Base-by-base conservation (phyloP, 1,140 invertebrate species). In the Rhopalosiphum maidis region DNA sequence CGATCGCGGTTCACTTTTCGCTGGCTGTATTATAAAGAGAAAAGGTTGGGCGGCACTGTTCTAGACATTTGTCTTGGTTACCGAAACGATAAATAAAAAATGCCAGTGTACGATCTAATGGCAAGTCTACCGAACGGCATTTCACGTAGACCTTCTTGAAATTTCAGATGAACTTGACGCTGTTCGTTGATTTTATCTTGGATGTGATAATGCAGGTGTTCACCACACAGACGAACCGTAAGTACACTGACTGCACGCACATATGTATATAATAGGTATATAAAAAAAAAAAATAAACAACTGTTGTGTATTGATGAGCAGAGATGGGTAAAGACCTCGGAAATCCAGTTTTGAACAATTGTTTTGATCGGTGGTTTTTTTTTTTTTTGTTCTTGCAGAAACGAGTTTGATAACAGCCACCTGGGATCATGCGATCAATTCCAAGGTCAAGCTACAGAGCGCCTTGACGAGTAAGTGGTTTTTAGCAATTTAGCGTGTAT, bases 391-490 rank as follows among this genome's bases (percentile, higher is more conserved):
- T 55, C 25, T 85, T 51, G 21, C 82, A 93, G 91, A 93, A 93
- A 86, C 41, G 35, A 98, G 98, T 95, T 95, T 97, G 86, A 97
- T 97, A 8, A 96, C 96, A 93, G 96, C 98, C 7, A 97, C 96
- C 41, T 99, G 98, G 98, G 97, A 97, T 21, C 98, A 98, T 95
- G 97, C 97, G 3, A 97, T 97, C 5, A 98, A 99, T 95, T 97
- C 96, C 94, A 95, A 96, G 94, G 95, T 95, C 0, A 95, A 96
- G 86, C 95, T 99, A 25, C 94, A 96, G 8, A 95, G 96, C 15
- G 96, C 97, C 90, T 95, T 98, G 68, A 94, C 95, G 85, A 95
- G 96, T 96, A 95, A 94, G 94, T 94, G 94, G 7, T 83, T n/a
- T 83, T n/a, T 41, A 41, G 3, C 41, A 41, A 41, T 41, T 43